Evolutionary conservation across 2,888 invertebrate species (phyloP).

Genomic region (Nephrotoma appendiculata): DNA sequence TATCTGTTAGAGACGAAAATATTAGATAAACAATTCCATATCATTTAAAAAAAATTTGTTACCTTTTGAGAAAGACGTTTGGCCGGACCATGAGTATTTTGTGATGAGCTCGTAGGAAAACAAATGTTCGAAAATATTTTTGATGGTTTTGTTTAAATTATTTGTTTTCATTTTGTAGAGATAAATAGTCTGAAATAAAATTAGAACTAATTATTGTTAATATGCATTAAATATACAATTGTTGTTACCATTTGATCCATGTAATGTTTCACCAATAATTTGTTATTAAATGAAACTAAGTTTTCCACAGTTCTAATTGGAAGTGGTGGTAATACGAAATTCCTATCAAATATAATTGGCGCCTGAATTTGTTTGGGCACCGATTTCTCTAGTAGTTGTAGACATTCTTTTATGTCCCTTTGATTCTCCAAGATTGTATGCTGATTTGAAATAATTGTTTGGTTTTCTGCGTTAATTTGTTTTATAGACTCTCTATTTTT

Average conservation of each 20-base stretch:
- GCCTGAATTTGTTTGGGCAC: too few relatives aligned
- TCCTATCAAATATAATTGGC: neutral
- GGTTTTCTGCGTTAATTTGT: too few relatives aligned
- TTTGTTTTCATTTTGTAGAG: neutral
- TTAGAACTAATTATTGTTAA: neutral
- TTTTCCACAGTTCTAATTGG: neutral
- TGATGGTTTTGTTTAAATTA: neutral
- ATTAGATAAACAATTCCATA: neutral
- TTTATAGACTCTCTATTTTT: too few relatives aligned
- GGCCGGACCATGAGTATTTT: neutral
- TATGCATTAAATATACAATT: neutral
- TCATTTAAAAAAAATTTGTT: neutral
- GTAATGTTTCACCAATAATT: neutral
- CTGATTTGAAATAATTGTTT: too few relatives aligned
- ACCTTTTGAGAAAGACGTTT: neutral
- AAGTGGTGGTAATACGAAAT: neutral
- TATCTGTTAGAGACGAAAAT: neutral
- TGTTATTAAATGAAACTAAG: neutral
- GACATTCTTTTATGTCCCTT: too few relatives aligned
- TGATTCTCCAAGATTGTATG: too few relatives aligned
- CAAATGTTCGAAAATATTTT: neutral
- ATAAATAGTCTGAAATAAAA: neutral
- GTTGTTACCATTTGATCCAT: neutral
- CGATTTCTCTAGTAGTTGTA: too few relatives aligned
- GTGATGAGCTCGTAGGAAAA: neutral